phyloP scores from a whole-genome alignment of 2,888 invertebrate species.

The Euzetes globulus region DNA sequence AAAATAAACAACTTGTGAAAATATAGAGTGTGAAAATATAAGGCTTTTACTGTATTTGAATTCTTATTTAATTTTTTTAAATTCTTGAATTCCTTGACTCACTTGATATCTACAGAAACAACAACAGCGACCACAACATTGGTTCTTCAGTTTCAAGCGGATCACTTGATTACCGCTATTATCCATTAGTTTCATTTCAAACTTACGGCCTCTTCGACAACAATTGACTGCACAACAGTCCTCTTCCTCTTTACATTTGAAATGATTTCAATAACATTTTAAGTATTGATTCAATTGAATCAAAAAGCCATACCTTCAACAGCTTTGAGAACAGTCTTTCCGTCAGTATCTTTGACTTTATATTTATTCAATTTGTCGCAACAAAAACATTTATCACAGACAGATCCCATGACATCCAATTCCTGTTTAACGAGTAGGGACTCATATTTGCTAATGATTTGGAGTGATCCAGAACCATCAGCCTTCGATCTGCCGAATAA shows the following conservation, averaged over 20 bases:
- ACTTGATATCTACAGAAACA: not conserved
- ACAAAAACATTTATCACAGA: not conserved
- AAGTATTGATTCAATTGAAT: not conserved
- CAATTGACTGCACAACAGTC: not conserved
- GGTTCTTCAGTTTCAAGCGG: too few relatives aligned
- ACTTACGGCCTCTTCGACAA: not conserved
- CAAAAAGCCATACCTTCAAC: not conserved
- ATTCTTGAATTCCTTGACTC: not conserved
- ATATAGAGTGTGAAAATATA: too few relatives aligned
- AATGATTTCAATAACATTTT: not conserved
- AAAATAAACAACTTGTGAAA: too few relatives aligned
- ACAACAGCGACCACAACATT: not conserved
- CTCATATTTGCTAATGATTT: not conserved
- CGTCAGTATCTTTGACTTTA: not conserved
- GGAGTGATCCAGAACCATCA: not conserved
- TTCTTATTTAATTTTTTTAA: not conserved
- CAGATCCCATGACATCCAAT: not conserved
- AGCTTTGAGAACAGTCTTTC: not conserved
- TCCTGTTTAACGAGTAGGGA: not conserved
- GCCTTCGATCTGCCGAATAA: not conserved
- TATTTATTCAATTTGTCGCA: slow-evolving; percentile 8
- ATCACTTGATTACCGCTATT: too few relatives aligned
- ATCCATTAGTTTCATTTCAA: not conserved
- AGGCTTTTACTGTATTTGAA: too few relatives aligned
- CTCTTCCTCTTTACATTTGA: not conserved